Evolutionary conservation across 2,888 invertebrate species (phyloP), one percentile per base, ranked within the genome.

Genomic region (Rhagonycha fulva): DNA sequence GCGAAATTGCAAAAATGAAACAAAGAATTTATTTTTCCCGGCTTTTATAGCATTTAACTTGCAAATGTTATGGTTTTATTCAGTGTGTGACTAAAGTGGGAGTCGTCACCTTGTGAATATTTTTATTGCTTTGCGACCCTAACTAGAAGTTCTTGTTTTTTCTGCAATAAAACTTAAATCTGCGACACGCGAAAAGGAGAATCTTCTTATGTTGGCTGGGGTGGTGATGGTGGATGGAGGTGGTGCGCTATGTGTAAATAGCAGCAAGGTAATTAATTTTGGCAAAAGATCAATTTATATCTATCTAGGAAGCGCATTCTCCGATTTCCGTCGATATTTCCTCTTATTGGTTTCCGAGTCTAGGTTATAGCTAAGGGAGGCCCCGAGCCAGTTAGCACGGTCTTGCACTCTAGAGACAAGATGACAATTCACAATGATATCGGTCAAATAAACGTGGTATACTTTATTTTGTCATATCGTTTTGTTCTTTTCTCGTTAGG

Each of bases 11-110:
- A 72, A 79, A 86, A 85, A 84, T 84, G 85, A 86, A 86, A 87
- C 85, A 86, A 87, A 87, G 86, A 87, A 87, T 87, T 86, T 87
- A 87, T 86, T 85, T 86, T 84, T 73, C 81, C 78, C 82, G 83
- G 82, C 85, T 84, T 87, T 88, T 88, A 87, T 87, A 85, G 85
- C 88, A 88, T 88, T 88, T 88, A 87, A 88, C 88, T 88, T 88
- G 88, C 88, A 88, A 88, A 88, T 88, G 87, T 87, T 87, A 87
- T 86, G 87, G 87, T 84, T 87, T 86, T 87, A 86, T 87, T 84
- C 85, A 84, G 84, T 85, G 82, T 86, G 85, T 85, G 86, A 81
- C 83, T 85, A 86, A 85, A 86, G 86, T 86, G 86, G 86, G 87
- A 87, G 87, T 87, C 87, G 86, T 87, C 88, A 88, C 88, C 88